These are phyloP conservation scores for Odontamblyopus rebecca DNA, from an alignment of 2,797 vertebrate genomes.

Conservation along the genomic window DNA sequence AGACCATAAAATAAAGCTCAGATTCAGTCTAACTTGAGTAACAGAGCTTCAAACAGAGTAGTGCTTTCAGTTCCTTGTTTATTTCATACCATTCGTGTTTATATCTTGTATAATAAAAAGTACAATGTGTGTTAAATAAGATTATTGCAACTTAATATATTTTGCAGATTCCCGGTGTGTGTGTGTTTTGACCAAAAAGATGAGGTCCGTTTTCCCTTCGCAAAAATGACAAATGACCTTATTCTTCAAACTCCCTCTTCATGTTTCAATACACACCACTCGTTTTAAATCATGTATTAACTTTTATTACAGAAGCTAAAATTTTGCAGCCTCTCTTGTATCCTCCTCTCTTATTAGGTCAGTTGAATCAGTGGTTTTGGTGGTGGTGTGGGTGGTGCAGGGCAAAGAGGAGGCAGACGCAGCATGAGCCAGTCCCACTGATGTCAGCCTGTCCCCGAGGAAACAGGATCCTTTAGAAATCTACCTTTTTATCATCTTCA, in stretches of 20 bases:
- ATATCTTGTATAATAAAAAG: no score
- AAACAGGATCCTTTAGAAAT: not conserved
- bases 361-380: not conserved
- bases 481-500: not conserved
- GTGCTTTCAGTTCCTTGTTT: no score
- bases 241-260: not conserved
- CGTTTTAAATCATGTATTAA: not conserved
- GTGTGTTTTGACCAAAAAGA: no score
- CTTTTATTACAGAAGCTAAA: constrained; percentile 3
- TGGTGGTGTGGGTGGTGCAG: not conserved
- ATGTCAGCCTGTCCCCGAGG: constrained; percentile 27
- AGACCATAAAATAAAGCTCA: no score
- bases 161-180: no score
- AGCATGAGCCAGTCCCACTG: not conserved
- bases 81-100: no score
- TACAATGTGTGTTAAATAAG: no score
- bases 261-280: not conserved
- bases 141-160: no score
- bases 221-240: not conserved
- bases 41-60: no score
- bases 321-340: not conserved
- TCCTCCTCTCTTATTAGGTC: not conserved
- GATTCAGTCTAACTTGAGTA: no score
- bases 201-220: no score
- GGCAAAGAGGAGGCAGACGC: not conserved